These are phyloP conservation scores for Rhogogaster chlorosoma DNA, from an alignment of 2,888 invertebrate species.

Conservation along the genomic window DNA sequence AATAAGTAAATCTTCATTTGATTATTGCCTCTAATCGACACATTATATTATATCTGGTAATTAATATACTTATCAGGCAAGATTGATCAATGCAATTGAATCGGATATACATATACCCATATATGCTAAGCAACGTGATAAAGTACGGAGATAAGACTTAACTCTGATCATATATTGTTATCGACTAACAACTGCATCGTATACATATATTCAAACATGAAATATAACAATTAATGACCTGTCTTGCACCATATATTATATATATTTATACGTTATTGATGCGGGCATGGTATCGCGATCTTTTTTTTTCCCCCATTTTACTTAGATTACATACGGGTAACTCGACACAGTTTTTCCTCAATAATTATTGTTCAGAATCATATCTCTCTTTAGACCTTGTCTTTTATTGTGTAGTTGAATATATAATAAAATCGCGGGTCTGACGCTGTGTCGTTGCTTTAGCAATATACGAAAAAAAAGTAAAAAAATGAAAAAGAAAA, in stretches of 20 bases:
- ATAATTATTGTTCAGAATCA: not conserved
- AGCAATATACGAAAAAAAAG: not conserved
- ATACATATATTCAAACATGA: not conserved
- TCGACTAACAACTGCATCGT: not conserved
- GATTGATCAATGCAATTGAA: not conserved
- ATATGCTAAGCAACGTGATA: not conserved
- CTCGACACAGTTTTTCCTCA: not conserved
- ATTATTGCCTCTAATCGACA: too few species aligned
- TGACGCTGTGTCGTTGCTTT: not conserved
- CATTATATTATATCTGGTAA: too few species aligned
- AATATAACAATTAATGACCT: not conserved
- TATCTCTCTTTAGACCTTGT: not conserved
- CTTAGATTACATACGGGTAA: not conserved
- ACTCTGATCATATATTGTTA: not conserved
- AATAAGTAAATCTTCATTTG: too few species aligned
- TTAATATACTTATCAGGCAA: not conserved
- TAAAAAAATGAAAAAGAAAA: not conserved
- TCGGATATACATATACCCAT: not conserved
- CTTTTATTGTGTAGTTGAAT: not conserved
- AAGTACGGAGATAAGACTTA: not conserved
- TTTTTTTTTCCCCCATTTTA: not conserved
- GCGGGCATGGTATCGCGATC: not conserved
- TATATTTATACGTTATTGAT: not conserved
- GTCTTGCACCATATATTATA: not conserved
- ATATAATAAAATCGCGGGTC: not conserved